phyloP scores from a whole-genome alignment of 1,140 invertebrate genomes.

The Sesamia nonagrioides region DNA sequence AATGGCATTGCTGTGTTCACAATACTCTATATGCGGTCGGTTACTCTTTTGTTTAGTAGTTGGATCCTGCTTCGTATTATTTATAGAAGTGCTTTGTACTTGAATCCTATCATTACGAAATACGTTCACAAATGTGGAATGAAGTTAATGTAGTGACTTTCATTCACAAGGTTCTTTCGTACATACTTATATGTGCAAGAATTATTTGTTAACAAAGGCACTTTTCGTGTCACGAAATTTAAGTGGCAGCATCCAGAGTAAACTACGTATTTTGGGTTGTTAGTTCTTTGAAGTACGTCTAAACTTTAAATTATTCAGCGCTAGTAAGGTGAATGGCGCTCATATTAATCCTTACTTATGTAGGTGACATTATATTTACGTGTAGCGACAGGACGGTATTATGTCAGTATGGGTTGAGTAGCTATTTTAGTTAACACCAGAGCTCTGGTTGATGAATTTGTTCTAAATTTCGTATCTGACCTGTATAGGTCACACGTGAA shows the following conservation, averaged over 20 bases:
- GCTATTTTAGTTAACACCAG: too few relatives aligned
- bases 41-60: constrained; percentile 41
- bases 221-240: constrained; percentile 19
- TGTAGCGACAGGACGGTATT: too few relatives aligned
- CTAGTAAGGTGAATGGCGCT: constrained; percentile 13
- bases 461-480: too few relatives aligned
- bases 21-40: constrained; percentile 31
- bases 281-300: constrained; percentile 22
- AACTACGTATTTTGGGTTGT: constrained; percentile 10
- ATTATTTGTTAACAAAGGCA: constrained; percentile 29
- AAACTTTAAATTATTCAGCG: constrained; percentile 29
- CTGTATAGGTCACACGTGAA: too few relatives aligned
- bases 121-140: constrained; percentile 18
- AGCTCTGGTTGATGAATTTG: too few relatives aligned
- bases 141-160: not conserved
- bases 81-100: constrained; percentile 22
- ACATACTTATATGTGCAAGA: not conserved
- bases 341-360: not conserved
- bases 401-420: not conserved
- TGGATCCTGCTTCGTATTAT: constrained; percentile 46
- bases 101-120: constrained; percentile 25
- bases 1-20: constrained; percentile 53
- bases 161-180: not conserved
- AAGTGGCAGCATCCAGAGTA: constrained; percentile 7
- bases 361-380: not conserved